Evolutionary conservation across 2,888 invertebrate genomes (phyloP).

Genomic region (Didymodactylos carnosus): DNA sequence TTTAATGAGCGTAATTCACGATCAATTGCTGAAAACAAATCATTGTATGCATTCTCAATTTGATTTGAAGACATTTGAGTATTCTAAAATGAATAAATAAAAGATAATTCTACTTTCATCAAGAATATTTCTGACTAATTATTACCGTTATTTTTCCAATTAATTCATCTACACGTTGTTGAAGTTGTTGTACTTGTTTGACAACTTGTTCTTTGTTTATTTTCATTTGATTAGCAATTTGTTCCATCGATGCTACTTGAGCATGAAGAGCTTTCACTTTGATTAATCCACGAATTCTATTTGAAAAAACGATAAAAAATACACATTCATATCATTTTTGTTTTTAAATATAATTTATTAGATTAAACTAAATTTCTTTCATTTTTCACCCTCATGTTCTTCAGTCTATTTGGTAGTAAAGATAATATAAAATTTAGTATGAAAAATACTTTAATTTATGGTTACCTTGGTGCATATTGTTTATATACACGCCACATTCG

Average conservation of each 20-base stretch:
- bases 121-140: neutral
- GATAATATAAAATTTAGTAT: too few species aligned
- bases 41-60: constrained; percentile 51
- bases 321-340: too few species aligned
- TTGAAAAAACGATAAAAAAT: neutral
- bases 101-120: too few species aligned
- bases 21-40: constrained; percentile 31
- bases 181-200: neutral
- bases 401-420: too few species aligned
- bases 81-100: neutral
- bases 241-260: constrained; percentile 52
- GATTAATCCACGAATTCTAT: constrained; percentile 39
- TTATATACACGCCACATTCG: constrained; percentile 38
- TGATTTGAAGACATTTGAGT: constrained; percentile 44
- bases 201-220: constrained; percentile 41
- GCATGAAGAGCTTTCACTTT: constrained; percentile 54
- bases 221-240: constrained; percentile 55
- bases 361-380: too few species aligned
- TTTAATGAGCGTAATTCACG: constrained; percentile 45
- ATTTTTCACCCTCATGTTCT: too few species aligned
- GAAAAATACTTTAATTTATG: neutral
- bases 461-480: neutral
- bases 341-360: too few species aligned
- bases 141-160: constrained; percentile 30
- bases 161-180: constrained; percentile 41